Evolutionary conservation across 2,113 vertebrate genomes (phyloP).

Genomic region (Arenaria interpres): DNA sequence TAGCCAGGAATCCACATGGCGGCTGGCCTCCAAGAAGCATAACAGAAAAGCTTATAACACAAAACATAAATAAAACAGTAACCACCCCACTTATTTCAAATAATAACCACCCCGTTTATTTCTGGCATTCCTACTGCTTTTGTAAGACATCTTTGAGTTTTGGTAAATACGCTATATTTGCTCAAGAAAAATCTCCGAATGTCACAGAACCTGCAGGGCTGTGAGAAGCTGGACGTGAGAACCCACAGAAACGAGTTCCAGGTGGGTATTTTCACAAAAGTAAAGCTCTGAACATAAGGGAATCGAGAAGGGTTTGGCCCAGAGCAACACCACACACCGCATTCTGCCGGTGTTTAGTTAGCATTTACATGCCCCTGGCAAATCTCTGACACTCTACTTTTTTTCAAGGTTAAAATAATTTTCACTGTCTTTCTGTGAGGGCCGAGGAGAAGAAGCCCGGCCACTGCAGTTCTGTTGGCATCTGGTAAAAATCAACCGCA

Average conservation of each 20-base stretch:
- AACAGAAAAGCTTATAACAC: not conserved
- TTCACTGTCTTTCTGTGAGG: not conserved
- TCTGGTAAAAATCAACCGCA: not conserved
- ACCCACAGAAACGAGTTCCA: not conserved
- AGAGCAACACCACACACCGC: not conserved
- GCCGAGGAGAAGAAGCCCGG: not conserved
- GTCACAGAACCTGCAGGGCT: not conserved
- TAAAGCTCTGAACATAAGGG: accelerated
- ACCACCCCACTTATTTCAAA: not conserved
- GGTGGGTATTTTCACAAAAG: not conserved
- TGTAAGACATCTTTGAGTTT: not conserved
- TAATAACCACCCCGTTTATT: not conserved
- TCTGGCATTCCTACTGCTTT: not conserved
- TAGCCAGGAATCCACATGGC: not conserved
- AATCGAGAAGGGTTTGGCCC: not conserved
- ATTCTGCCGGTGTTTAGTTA: not conserved
- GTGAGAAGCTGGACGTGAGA: no score
- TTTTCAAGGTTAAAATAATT: not conserved
- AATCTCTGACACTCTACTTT: not conserved
- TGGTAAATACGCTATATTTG: not conserved
- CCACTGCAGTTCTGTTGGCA: not conserved
- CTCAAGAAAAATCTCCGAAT: not conserved
- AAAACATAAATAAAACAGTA: not conserved
- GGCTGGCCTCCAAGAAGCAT: not conserved
- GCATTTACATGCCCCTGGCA: not conserved